Evolutionary conservation across 2,888 invertebrate species (phyloP), one percentile per base, ranked within the genome.

Genomic region (Metalampra italica): DNA sequence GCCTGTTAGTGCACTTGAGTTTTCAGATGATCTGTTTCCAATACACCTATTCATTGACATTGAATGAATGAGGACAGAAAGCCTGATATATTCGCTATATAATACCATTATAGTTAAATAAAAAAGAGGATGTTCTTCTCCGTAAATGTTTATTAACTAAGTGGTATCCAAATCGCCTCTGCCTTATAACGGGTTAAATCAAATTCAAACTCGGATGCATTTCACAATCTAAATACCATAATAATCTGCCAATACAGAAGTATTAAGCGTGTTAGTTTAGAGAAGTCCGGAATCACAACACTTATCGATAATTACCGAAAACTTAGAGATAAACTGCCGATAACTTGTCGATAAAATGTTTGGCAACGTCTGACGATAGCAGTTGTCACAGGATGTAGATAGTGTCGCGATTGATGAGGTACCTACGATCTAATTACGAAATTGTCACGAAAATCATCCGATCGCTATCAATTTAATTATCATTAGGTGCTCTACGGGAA

Each of bases 181-280:
- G n/a, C n/a, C n/a, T n/a, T n/a, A n/a, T n/a, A n/a, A n/a, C n/a
- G n/a, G n/a, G n/a, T n/a, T n/a, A n/a, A n/a, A n/a, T n/a, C n/a
- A n/a, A 22, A 22, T 3, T 22, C 22, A 22, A 22, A n/a, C n/a
- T 36, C 5, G n/a, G 22, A 39, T 39, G 15, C 39, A 39, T 2
- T 39, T 14, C 8, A n/a, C 34, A 59, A 62, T 64, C 62, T 61
- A 57, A 64, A 62, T 54, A 54, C 60, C 49, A 14, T 29, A 51
- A 47, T 68, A 70, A 71, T 68, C 67, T 62, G 60, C 46, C 67
- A 69, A 69, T 71, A 62, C 49, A 49, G 45, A 12, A 50, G 64
- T 37, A 65, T 71, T 70, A 70, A 56, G 53, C 60, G 46, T 69
- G 71, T 66, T 58, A 55, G 52, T 59, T 50, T 30, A 34, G 7